phyloP scores from a whole-genome alignment of 2,888 invertebrate species.

The Temnothorax unifasciatus region DNA sequence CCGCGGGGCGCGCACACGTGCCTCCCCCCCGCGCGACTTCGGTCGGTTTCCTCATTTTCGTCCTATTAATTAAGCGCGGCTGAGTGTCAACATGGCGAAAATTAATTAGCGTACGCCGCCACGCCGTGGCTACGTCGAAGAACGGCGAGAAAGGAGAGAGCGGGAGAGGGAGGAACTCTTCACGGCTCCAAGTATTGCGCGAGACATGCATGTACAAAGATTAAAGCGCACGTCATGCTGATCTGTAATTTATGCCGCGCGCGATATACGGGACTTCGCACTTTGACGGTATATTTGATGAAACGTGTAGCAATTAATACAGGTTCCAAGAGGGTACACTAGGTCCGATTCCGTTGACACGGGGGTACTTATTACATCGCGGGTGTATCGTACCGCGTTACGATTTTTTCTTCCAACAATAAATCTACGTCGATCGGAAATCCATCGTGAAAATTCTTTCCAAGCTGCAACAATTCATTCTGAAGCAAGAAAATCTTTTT shows the following conservation, averaged over 20 bases:
- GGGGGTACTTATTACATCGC: background rate
- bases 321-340: background rate
- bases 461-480: too few species aligned
- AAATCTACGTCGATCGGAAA: slow-evolving; percentile 5
- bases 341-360: background rate
- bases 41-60: slow-evolving; percentile 37
- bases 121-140: background rate
- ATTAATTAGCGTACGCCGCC: slow-evolving; percentile 58
- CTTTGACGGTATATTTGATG: slow-evolving; percentile 32
- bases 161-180: background rate
- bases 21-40: slow-evolving; percentile 32
- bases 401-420: background rate
- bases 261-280: slow-evolving; percentile 22
- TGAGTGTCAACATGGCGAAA: slow-evolving; percentile 47
- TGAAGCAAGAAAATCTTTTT: background rate
- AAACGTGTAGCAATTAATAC: slow-evolving; percentile 32
- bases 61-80: slow-evolving; percentile 39
- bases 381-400: background rate
- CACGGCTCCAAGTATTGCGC: slow-evolving; percentile 24
- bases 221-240: slow-evolving; percentile 37
- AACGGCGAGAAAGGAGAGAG: background rate
- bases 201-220: background rate
- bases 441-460: background rate
- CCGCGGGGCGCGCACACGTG: slow-evolving; percentile 72
- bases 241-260: slow-evolving; percentile 31